These are phyloP conservation scores for Zaprionus ghesquierei DNA, from an alignment of 1,140 invertebrate species.

Conservation along the genomic window DNA sequence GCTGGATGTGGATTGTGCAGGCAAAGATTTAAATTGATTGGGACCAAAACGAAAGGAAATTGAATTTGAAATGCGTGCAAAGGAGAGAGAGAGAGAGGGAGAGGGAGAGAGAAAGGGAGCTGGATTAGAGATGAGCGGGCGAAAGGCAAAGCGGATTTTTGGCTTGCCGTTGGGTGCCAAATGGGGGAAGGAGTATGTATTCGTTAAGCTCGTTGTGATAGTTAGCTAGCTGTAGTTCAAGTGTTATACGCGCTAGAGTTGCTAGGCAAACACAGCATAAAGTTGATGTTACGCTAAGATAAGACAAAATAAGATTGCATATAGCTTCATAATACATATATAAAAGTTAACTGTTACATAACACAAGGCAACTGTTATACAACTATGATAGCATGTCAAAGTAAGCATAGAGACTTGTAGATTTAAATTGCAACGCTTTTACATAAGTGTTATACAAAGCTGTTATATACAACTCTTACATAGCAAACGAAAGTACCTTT, in stretches of 20 bases:
- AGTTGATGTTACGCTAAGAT: no score
- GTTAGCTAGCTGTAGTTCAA: neutral
- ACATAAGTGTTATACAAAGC: neutral
- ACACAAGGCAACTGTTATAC: neutral
- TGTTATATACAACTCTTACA: no score
- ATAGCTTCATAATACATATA: no score
- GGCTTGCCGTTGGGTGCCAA: neutral
- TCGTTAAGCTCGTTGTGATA: neutral
- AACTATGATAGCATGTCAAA: neutral
- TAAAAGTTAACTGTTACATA: no score
- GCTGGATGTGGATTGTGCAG: constrained; percentile 32
- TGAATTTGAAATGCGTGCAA: constrained; percentile 59
- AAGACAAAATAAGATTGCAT: no score
- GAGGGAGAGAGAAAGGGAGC: neutral
- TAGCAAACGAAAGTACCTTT: no score
- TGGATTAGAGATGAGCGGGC: neutral
- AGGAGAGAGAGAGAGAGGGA: neutral
- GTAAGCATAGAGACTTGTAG: neutral
- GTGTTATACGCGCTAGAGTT: neutral
- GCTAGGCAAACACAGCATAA: no score
- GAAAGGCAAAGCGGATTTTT: neutral
- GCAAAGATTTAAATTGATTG: constrained; percentile 72
- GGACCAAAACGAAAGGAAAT: constrained; percentile 69
- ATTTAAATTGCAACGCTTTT: neutral
- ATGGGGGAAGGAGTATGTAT: neutral